Conservation (phyloP, 2,888 invertebrate species). For the Oxystoma pomonae region DNA sequence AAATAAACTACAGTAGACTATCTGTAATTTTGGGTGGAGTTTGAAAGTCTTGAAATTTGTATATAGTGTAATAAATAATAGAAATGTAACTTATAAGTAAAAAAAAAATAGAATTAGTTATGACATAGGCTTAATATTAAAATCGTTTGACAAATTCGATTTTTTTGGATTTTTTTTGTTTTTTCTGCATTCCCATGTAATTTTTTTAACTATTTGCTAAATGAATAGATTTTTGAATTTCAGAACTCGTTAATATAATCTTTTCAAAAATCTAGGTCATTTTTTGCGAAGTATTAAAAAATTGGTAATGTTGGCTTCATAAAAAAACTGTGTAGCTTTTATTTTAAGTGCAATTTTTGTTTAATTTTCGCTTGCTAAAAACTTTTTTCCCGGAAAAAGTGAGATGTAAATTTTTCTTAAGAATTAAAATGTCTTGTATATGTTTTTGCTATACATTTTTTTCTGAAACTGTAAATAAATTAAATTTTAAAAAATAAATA, state of each 20-base stretch:
- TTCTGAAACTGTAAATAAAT: conserved; percentile 34
- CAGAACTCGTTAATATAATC: conserved; percentile 8
- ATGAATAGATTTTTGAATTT: neutral
- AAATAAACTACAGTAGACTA: conserved; percentile 20
- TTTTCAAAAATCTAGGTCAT: conserved; percentile 31
- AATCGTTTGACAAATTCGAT: neutral
- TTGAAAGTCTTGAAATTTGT: neutral
- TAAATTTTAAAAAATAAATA: conserved; percentile 36
- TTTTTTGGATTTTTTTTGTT: neutral
- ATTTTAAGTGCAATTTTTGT: neutral
- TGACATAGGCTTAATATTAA: conserved; percentile 12
- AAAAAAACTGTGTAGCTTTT: neutral
- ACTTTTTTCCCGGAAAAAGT: conserved; percentile 14
- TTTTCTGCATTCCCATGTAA: neutral
- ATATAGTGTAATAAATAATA: conserved; percentile 5
- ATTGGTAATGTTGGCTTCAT: neutral
- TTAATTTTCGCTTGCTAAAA: neutral
- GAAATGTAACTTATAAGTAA: conserved; percentile 7
- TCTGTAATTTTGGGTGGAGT: neutral
- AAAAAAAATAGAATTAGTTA: conserved; percentile 24
- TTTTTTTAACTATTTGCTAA: neutral
- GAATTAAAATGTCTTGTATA: conserved; percentile 21
- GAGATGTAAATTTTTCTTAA: conserved; percentile 28
- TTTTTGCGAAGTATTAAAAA: too few relatives aligned
- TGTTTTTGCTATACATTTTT: conserved; percentile 24